Evolutionary conservation across 2,113 vertebrate species (phyloP), one percentile per base, ranked within the genome.

Genomic region (Xenotilapia flavipinnis): DNA sequence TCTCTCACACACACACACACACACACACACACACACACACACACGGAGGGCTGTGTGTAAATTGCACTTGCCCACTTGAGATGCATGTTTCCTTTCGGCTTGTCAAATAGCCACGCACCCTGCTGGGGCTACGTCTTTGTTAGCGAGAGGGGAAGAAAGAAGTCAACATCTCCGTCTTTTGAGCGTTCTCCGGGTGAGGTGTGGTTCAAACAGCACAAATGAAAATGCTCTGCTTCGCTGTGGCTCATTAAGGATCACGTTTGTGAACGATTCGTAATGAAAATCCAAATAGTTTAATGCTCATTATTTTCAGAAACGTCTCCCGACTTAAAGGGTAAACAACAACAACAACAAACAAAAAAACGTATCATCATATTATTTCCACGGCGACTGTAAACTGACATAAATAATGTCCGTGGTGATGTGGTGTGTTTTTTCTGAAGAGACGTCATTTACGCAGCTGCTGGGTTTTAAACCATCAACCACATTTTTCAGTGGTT

Each of bases 11-110:
- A n/a, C 62, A 51, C 83, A 12, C 62, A 49, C 79, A 75, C 53
- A 51, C 58, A 83, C 73, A 54, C 68, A 60, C 80, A 54, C 68
- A 60, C 80, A 73, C 68, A 68, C 19, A 54, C 47, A 53, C 33
- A 80, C 17, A 47, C 26, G n/a, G 4, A 45, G 81, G 33, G 54
- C 23, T 87, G 84, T 68, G 73, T 21, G 21, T 21, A 21, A 21
- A 21, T 21, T 21, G 21, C 21, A 21, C 21, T 21, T 21, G 84
- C 87, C 93, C 89, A 92, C 89, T 92, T 94, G 90, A 94, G 93
- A 95, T 95, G 93, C 93, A 89, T 93, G 93, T 94, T 93, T 94
- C 89, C 86, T 90, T 93, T 95, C 86, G 88, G 90, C 91, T 91
- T 91, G 93, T 91, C 89, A 94, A 92, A 90, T 89, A 90, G 87